Evolutionary conservation across 2,888 invertebrate species (phyloP).

Genomic region (Aleiodes leptofemur): DNA sequence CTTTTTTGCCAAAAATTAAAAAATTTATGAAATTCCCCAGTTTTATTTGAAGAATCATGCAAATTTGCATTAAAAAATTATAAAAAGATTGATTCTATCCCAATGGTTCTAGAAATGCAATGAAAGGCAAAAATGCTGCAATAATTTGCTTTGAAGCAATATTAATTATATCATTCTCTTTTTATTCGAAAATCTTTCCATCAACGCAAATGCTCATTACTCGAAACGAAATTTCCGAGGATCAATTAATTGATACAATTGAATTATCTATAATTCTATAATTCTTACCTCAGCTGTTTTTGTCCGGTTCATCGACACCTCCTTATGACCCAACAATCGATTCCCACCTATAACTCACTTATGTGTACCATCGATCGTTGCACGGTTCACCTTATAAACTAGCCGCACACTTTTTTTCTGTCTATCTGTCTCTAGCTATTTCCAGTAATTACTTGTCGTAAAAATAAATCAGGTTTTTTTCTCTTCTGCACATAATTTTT

Average conservation of each 20-base stretch:
- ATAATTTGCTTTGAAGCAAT: too few species aligned
- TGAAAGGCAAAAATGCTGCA: too few species aligned
- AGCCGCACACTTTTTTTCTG: neutral
- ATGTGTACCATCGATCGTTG: slow-evolving; percentile 32
- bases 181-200: too few species aligned
- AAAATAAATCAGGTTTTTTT: neutral
- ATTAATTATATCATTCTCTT: too few species aligned
- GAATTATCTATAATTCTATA: neutral
- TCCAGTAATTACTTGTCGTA: slow-evolving; percentile 9
- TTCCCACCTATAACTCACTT: slow-evolving; percentile 7
- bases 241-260: neutral
- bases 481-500: too few species aligned
- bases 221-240: neutral
- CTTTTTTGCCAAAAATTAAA: too few species aligned
- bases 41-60: too few species aligned
- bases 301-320: slow-evolving; percentile 21
- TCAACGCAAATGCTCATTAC: neutral
- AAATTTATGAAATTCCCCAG: too few species aligned
- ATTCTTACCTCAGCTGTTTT: slow-evolving; percentile 5
- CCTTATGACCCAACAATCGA: slow-evolving; percentile 23
- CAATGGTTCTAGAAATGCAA: too few species aligned
- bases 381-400: slow-evolving; percentile 21
- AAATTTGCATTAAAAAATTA: too few species aligned
- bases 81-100: too few species aligned
- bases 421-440: slow-evolving; percentile 21